A percentile compares a stretch with the other conserved stretches of the same genome.
Conservation (phyloP, 2,888 invertebrate genomes). For the Heliconius erato region DNA sequence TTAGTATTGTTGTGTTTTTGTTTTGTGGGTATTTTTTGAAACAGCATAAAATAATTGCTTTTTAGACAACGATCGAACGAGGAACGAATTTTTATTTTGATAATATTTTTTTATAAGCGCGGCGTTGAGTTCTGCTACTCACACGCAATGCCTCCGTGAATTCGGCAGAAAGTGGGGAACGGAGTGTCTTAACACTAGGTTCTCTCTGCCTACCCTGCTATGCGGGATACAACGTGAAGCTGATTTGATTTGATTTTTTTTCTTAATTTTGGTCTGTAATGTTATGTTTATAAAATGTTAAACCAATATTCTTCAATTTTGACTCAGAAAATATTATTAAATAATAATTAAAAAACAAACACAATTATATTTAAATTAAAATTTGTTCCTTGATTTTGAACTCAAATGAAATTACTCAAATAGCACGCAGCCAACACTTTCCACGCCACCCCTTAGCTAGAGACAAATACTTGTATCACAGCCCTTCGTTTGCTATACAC, state of each 20-base stretch:
- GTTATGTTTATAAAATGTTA: background rate
- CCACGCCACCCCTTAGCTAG: conserved; percentile 52
- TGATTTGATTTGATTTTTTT: too few species aligned
- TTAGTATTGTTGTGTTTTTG: conserved; percentile 8
- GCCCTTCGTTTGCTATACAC: conserved; percentile 56
- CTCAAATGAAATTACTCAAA: conserved; percentile 49
- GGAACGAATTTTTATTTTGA: too few species aligned
- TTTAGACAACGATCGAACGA: too few species aligned
- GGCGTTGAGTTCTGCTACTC: too few species aligned
- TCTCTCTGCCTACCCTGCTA: too few species aligned
- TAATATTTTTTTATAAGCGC: too few species aligned
- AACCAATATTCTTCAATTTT: background rate
- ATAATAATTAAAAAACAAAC: background rate
- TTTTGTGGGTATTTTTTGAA: background rate
- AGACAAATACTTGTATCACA: conserved; percentile 59
- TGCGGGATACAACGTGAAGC: too few species aligned
- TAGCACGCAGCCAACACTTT: conserved; percentile 51
- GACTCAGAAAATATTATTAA: background rate
- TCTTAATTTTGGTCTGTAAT: background rate
- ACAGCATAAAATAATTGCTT: background rate
- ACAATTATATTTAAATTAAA: conserved; percentile 11
- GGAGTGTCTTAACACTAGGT: too few species aligned
- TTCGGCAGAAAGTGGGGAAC: too few species aligned
- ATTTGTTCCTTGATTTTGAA: conserved; percentile 33
- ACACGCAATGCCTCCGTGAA: too few species aligned